phyloP scores from a whole-genome alignment of 2,888 invertebrate species.

The Tryphoninae sp. region DNA sequence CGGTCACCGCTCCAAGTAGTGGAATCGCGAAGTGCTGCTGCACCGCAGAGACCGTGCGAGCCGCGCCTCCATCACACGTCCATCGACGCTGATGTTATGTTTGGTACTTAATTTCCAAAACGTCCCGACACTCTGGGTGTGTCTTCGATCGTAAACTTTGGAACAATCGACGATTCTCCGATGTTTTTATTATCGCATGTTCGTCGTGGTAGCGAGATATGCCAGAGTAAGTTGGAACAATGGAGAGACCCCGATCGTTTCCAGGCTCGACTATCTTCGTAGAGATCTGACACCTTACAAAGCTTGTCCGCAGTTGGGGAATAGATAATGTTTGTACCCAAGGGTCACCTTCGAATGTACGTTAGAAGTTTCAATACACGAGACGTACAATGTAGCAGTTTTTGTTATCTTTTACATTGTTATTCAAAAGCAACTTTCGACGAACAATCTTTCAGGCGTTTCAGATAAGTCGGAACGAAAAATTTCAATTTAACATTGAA shows the following conservation, averaged over 20 bases:
- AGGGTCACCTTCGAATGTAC: slow-evolving; percentile 20
- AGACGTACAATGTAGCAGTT: slow-evolving; percentile 12
- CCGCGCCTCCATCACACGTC: too few species aligned
- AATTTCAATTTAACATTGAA: not conserved
- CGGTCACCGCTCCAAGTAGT: too few species aligned
- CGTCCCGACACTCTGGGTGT: not conserved
- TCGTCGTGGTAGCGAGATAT: not conserved
- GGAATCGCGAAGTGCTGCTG: too few species aligned
- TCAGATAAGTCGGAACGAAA: too few species aligned
- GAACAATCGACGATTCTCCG: slow-evolving; percentile 8
- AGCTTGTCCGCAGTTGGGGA: not conserved
- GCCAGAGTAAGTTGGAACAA: slow-evolving; percentile 6
- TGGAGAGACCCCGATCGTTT: slow-evolving; percentile 25
- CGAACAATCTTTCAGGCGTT: not conserved
- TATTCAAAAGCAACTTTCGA: not conserved
- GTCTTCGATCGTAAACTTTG: not conserved
- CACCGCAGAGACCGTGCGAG: too few species aligned
- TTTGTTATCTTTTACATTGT: slow-evolving; percentile 4
- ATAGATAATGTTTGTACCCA: slow-evolving; percentile 36
- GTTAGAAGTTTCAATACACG: slow-evolving; percentile 28
- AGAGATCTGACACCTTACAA: not conserved
- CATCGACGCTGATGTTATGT: not conserved
- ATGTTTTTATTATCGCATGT: slow-evolving; percentile 5
- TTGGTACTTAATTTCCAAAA: not conserved
- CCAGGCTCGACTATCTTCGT: slow-evolving; percentile 5